Evolutionary conservation across 2,113 vertebrate genomes (phyloP), one percentile per base, ranked within the genome.

Genomic region (Misgurnus mizolepis): DNA sequence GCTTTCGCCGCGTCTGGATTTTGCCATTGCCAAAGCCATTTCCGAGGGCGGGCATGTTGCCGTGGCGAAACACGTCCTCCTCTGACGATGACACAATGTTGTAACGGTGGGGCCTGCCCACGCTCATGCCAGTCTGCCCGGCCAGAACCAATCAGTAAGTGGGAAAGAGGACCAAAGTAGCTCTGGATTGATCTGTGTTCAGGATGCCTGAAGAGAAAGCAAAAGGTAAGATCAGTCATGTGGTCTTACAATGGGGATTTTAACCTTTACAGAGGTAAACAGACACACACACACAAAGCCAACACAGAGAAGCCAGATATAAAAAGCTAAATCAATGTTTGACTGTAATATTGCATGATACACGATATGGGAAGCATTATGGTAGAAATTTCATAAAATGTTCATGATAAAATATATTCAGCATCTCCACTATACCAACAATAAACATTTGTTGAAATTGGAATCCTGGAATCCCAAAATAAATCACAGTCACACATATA

Each of bases 11-110:
- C 0, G 96, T 98, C 83, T 98, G 95, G 86, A 98, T 97, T 88
- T 97, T 99, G 60, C 96, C 95, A 0, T 98, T 98, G 86, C 97
- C 96, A 64, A 97, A 98, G 84, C 95, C 96, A 69, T 95, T 95
- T 81, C 92, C 90, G 80, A 96, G 92, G 3, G 96, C 95, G 3
- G 96, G 94, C 97, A 99, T 98, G 89, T 92, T 94, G 88, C 92
- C 91, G 79, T 96, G 90, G 84, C 91, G 94, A 55, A 39, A 68
- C 85, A 96, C 90, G 85, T 96, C 95, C 92, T 95, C 94, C 91
- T 96, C 96, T 79, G 96, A 95, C 0, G 94, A 96, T 65, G 95
- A 95, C 82, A 96, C 92, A 0, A 95, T 94, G 92, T 94, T 98
- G 90, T 97, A 97, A 80, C 93, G 92, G 88, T 94, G 94, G 88